Percentiles rank a stretch among this genome's conserved stretches.
Conservation (phyloP, 2,888 invertebrate species). For the Heteromyza rotundicornis region DNA sequence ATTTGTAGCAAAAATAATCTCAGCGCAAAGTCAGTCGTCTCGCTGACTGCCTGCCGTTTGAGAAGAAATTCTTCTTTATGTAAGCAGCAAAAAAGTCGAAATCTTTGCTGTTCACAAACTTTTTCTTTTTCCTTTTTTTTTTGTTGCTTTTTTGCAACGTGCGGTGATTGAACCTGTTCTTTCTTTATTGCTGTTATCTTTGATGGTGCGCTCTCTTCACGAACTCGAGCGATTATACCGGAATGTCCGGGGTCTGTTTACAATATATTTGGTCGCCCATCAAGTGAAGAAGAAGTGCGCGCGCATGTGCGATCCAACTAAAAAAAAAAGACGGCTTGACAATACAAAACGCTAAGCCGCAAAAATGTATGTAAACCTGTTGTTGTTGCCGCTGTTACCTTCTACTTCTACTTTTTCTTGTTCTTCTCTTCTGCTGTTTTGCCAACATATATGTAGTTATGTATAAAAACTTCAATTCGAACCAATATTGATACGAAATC, state of each 20-base stretch:
- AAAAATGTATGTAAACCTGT: too few relatives aligned
- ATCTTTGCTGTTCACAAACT: background rate
- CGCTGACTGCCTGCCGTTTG: too few relatives aligned
- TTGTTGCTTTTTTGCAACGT: background rate
- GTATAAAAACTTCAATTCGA: too few relatives aligned
- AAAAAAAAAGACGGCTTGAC: too few relatives aligned
- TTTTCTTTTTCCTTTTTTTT: background rate
- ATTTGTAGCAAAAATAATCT: conserved; percentile 25
- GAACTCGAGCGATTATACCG: background rate
- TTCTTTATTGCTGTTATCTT: background rate
- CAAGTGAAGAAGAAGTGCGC: background rate
- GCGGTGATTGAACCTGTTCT: conserved; percentile 38
- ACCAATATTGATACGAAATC: too few relatives aligned
- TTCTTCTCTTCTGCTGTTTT: too few relatives aligned
- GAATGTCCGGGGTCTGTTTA: background rate
- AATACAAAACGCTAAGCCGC: too few relatives aligned
- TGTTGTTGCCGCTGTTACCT: too few relatives aligned
- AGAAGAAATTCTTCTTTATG: too few relatives aligned
- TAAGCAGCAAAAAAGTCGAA: background rate
- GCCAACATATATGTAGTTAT: too few relatives aligned
- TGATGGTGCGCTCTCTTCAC: background rate
- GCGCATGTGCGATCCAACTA: too few relatives aligned
- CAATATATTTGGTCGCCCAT: background rate
- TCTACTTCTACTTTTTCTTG: too few relatives aligned
- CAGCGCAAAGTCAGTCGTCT: background rate